Evolutionary conservation across 2,888 invertebrate genomes (phyloP).

Genomic region (Caenorhabditis panamensis): DNA sequence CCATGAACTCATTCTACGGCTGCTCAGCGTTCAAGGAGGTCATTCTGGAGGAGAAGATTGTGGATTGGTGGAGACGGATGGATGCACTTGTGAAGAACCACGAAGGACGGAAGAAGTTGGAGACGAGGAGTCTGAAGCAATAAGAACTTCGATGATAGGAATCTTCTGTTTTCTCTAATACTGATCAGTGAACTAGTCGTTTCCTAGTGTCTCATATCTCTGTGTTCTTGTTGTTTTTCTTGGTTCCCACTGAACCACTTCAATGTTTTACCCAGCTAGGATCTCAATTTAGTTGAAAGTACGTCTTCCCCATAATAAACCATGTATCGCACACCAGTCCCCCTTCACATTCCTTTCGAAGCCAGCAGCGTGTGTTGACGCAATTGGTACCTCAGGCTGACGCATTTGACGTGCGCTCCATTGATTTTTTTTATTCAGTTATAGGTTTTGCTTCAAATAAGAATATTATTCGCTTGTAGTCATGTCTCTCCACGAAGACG

Average conservation of each 20-base stretch:
- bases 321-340: constrained; percentile 1
- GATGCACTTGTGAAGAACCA: constrained; percentile 70
- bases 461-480: not conserved
- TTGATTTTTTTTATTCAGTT: constrained; percentile 33
- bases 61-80: constrained; percentile 73
- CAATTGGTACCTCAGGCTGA: constrained; percentile 27
- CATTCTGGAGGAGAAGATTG: constrained; percentile 70
- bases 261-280: constrained; percentile 48
- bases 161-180: not conserved
- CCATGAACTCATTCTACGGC: constrained; percentile 79
- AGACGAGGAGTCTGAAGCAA: constrained; percentile 36
- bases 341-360: not conserved
- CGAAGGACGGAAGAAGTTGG: constrained; percentile 59
- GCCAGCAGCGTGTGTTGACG: constrained; percentile 46
- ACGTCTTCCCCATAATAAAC: constrained; percentile 38
- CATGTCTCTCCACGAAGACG: constrained; percentile 23
- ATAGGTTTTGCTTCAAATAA: not conserved
- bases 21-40: constrained; percentile 78
- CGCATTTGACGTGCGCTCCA: constrained; percentile 29
- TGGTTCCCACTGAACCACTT: constrained; percentile 19
- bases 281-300: constrained; percentile 39
- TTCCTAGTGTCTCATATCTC: constrained; percentile 36
- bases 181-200: not conserved
- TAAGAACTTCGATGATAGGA: not conserved
- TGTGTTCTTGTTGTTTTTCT: constrained; percentile 31